Evolutionary conservation across 2,888 invertebrate genomes (phyloP), one percentile per base, ranked within the genome.

Genomic region (Agrochola circellaris): DNA sequence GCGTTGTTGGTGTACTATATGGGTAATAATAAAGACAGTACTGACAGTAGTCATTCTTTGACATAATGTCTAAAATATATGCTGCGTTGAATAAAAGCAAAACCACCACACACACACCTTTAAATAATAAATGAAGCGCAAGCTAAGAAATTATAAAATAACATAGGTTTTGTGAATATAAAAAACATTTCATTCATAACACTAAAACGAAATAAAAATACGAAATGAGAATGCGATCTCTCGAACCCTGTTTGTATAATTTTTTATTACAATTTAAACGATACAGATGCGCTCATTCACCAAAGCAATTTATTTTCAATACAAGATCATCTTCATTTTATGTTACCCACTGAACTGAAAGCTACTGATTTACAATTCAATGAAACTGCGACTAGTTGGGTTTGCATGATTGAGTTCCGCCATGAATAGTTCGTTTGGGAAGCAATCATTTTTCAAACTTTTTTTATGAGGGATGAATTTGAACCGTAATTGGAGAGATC

Each of bases 361-460:
- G 68, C 71, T 7, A 77, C 67, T 82, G 82, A 77, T 82, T 83
- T 65, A 72, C 69, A 82, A 86, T 74, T 82, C 74, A 86, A 62
- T 74, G 54, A 74, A 74, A 77, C 51, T 64, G 56, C 65, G 26
- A 77, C 76, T 68, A 72, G 73, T 86, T 64, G 72, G 71, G 51
- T 78, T 77, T 74, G 51, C 67, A 68, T 62, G 75, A 70, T 74
- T 2, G 71, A 42, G 68, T 73, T 74, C 26, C 20, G 30, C 34
- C 13, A 62, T 85, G 85, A 85, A 87, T 87, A 82, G 79, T 80
- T 85, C 85, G 75, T 85, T 86, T 74, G 45, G 60, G 45, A 67
- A 51, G 54, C 86, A 87, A 85, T 85, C 75, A 76, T 67, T 85
- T 87, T 82, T 71, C 74, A 70, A 73, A 77, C 48, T 75, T 82